These are phyloP conservation scores for Stenodema calcarata DNA, from an alignment of 2,888 invertebrate species.

Conservation along the genomic window DNA sequence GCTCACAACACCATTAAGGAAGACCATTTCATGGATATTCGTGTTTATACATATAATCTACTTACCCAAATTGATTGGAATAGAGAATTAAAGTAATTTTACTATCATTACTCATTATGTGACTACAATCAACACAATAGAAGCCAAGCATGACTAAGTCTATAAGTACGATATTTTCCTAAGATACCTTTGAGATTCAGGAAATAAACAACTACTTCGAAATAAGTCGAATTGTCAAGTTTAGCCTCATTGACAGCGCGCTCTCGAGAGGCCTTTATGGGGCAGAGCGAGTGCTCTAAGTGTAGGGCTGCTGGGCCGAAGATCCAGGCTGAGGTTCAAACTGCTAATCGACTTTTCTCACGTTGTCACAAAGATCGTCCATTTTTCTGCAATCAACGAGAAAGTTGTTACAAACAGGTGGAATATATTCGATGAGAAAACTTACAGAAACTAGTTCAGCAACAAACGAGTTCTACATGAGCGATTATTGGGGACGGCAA, in stretches of 20 bases:
- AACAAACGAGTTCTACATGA: too few relatives aligned
- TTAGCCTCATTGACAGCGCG: neutral
- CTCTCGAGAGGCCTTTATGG: neutral
- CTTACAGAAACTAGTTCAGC: neutral
- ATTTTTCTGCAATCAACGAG: slow-evolving; percentile 3
- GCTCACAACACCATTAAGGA: too few relatives aligned
- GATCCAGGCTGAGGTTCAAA: slow-evolving; percentile 40
- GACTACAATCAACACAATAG: too few relatives aligned
- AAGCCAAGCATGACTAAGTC: neutral
- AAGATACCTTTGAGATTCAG: neutral
- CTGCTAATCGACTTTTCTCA: slow-evolving; percentile 34
- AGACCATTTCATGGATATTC: too few relatives aligned
- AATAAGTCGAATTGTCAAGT: neutral
- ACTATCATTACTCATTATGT: too few relatives aligned
- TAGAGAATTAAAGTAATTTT: too few relatives aligned
- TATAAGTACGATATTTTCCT: neutral
- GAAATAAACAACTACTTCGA: neutral
- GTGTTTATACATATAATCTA: too few relatives aligned
- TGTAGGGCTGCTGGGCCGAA: slow-evolving; percentile 13
- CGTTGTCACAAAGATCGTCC: slow-evolving; percentile 18
- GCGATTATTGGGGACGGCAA: too few relatives aligned
- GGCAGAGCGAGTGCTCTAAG: neutral
- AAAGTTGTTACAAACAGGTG: neutral
- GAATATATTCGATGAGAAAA: neutral
- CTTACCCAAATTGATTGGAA: too few relatives aligned